Percentiles rank a stretch among this genome's conserved stretches.
Conservation (phyloP, 2,797 vertebrate species). For the Enteromius radiatus region DNA sequence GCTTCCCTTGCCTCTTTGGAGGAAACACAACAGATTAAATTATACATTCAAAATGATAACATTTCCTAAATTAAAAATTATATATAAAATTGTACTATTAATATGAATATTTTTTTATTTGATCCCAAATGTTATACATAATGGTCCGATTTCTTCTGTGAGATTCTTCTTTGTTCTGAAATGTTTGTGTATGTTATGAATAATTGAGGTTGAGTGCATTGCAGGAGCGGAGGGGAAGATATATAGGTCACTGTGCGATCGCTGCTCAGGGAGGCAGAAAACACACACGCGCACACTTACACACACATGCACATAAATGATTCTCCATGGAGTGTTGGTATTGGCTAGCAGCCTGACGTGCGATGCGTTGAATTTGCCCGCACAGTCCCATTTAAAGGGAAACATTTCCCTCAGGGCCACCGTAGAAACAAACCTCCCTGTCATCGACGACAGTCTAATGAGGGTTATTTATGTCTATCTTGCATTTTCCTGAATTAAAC, state of each 20-base stretch:
- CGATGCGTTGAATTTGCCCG: conserved; percentile 31
- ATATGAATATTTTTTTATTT: background rate
- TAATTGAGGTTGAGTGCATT: conserved; percentile 45
- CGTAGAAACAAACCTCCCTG: conserved; percentile 31
- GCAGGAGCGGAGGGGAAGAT: conserved; percentile 54
- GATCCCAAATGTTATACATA: background rate
- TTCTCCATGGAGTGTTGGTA: conserved; percentile 55
- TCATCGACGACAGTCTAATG: background rate
- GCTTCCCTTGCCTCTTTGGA: background rate
- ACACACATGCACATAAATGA: conserved; percentile 38
- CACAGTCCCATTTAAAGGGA: conserved; percentile 27
- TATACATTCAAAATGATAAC: background rate
- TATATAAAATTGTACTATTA: background rate
- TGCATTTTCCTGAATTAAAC: conserved; percentile 1
- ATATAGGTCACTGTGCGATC: conserved; percentile 77
- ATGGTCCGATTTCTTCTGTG: background rate
- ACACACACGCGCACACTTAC: conserved; percentile 39
- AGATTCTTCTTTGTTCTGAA: conserved; percentile 42
- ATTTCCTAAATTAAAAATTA: background rate
- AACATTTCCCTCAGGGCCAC: conserved; percentile 37
- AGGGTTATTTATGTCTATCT: background rate
- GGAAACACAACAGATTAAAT: background rate
- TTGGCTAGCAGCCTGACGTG: conserved; percentile 66
- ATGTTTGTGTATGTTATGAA: conserved; percentile 34
- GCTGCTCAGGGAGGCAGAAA: conserved; percentile 76